phyloP scores from a whole-genome alignment of 2,113 vertebrate species.

The Hippocampus abdominalis region DNA sequence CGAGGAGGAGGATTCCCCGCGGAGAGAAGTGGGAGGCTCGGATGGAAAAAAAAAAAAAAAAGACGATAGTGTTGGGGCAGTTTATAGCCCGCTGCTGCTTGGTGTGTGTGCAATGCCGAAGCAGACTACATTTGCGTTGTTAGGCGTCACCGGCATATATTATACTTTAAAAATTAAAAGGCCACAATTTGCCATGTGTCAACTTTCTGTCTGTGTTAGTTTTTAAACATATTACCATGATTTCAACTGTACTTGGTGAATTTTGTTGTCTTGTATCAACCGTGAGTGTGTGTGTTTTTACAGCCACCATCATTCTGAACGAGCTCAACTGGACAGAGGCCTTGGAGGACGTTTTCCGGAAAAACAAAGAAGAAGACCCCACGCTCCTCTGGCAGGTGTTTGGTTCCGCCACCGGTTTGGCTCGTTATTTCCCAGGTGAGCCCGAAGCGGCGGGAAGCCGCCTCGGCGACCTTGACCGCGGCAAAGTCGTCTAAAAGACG shows the following conservation, averaged over 20 bases:
- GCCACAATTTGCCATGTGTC: neutral
- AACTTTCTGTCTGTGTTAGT: neutral
- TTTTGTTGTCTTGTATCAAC: too few species aligned
- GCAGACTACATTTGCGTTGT: neutral
- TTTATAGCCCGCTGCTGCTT: constrained; percentile 3
- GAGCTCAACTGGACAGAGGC: constrained; percentile 94
- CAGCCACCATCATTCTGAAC: constrained; percentile 92
- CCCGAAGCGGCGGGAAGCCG: neutral
- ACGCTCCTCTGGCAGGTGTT: constrained; percentile 94
- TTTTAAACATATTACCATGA: too few species aligned
- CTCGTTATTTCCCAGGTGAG: constrained; percentile 93
- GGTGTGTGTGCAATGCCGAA: constrained; percentile 1
- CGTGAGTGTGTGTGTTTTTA: constrained; percentile 14
- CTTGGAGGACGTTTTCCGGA: constrained; percentile 85
- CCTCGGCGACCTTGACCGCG: neutral
- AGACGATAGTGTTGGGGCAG: neutral
- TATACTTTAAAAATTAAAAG: neutral
- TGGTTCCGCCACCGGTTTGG: constrained; percentile 90
- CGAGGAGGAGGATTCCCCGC: neutral
- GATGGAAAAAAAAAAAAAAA: constrained; percentile 1
- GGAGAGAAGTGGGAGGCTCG: neutral
- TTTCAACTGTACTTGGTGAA: too few species aligned
- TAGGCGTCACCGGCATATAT: neutral
- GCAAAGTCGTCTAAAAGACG: neutral
- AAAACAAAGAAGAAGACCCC: constrained; percentile 88